A percentile compares a stretch with the other conserved stretches of the same genome.
These are phyloP conservation scores for human DNA, from an alignment of 2,113 vertebrate genomes.

Conservation along the genomic window GRCh38 chr2:67200501-67201000, in stretches of 20 bases:
- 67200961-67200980: not conserved
- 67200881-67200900: not conserved
- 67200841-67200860: not conserved
- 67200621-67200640: not conserved
- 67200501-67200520: not conserved
- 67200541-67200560: not conserved
- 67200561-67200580: not conserved
- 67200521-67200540: not conserved
- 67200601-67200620: not conserved
- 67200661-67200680: not conserved
- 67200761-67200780: not conserved
- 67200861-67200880: not conserved
- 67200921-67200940: not conserved
- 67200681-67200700: not conserved
- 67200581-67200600: not conserved
- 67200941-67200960: not conserved
- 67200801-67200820: not conserved
- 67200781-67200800: not conserved
- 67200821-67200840: not conserved
- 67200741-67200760: not conserved
- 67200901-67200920: not conserved
- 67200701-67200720: not conserved
- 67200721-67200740: not conserved
- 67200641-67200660: accelerated
- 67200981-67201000: not conserved